Conservation (phyloP, 2,113 vertebrate genomes). For the Podiceps cristatus region DNA sequence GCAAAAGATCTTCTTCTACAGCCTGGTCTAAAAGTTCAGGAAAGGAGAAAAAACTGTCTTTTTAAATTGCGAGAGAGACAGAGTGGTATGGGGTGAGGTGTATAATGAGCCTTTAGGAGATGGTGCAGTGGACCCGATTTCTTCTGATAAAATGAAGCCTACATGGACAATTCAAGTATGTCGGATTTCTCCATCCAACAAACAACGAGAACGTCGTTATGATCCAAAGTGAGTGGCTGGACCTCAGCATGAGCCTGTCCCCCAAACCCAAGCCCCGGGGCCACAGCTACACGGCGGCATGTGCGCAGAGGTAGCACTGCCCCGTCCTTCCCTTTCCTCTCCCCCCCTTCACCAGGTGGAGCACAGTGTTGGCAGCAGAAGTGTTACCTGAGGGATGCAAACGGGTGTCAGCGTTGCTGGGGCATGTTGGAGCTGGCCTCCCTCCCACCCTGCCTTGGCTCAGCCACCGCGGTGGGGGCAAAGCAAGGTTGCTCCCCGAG, state of each 20-base stretch:
- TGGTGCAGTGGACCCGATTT: background rate
- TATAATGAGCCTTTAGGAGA: background rate
- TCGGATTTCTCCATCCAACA: background rate
- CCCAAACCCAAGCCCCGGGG: background rate
- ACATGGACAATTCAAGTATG: background rate
- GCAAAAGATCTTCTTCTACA: background rate
- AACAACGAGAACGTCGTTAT: background rate
- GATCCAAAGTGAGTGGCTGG: background rate
- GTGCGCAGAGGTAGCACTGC: background rate
- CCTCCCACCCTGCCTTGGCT: background rate
- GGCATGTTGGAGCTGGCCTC: background rate
- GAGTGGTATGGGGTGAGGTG: background rate
- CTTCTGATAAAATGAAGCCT: background rate
- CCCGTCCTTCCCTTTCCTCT: background rate
- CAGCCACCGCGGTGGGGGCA: accelerated
- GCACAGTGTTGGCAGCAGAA: background rate
- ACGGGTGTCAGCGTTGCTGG: background rate
- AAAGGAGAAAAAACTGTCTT: background rate
- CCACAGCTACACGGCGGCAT: background rate
- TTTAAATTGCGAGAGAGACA: background rate
- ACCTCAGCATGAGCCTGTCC: background rate
- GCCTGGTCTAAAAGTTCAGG: background rate
- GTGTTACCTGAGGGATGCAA: background rate
- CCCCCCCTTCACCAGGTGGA: background rate
- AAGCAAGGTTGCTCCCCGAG: accelerated